Conservation (phyloP, 2,113 vertebrate genomes). For the Cichladusa arquata region DNA sequence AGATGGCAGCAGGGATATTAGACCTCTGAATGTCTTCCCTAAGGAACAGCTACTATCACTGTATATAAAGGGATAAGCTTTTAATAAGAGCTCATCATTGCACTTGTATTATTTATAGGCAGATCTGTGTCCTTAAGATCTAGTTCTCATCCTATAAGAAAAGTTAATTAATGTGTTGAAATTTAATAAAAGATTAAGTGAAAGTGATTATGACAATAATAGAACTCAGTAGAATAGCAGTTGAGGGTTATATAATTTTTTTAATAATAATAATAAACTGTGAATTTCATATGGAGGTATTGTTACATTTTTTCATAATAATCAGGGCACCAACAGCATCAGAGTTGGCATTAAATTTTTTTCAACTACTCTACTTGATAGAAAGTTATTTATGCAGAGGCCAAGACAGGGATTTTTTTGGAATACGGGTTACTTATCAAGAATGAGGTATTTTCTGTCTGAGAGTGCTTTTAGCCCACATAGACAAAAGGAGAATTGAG, state of each 20-base stretch:
- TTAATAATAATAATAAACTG: background rate
- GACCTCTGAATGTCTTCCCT: background rate
- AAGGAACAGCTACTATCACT: background rate
- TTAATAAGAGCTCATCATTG: background rate
- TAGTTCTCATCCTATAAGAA: background rate
- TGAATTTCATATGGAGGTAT: background rate
- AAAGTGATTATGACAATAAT: background rate
- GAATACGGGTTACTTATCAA: background rate
- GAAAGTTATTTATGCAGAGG: background rate
- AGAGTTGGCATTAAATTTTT: background rate
- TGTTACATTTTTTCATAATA: background rate
- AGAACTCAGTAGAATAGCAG: background rate
- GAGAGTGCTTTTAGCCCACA: background rate
- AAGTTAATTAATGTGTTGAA: background rate
- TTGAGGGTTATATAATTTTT: background rate
- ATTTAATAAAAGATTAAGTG: background rate
- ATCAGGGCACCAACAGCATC: background rate
- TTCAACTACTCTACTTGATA: background rate
- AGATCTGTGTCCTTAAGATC: background rate
- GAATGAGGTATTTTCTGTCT: background rate
- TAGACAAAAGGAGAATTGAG: background rate
- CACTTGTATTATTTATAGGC: background rate
- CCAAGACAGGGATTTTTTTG: background rate
- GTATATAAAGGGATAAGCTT: background rate
- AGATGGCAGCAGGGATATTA: background rate